Conservation (phyloP, 2,797 vertebrate species). For the Merluccius polli region DNA sequence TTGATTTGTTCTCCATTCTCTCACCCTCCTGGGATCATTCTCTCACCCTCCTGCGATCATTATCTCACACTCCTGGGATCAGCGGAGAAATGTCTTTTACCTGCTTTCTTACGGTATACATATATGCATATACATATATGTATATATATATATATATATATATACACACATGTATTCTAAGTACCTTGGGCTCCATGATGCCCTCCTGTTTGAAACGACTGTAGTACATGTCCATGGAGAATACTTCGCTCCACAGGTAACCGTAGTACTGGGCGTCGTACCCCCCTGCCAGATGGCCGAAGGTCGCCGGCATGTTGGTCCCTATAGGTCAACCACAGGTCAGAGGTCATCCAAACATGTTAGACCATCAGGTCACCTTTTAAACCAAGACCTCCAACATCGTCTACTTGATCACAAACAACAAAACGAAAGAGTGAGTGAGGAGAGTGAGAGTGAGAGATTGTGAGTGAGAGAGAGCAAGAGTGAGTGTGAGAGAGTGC, state of each 20-base stretch:
- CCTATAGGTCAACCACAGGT: slow-evolving; percentile 58
- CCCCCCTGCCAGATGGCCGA: slow-evolving; percentile 92
- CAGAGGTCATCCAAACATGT: slow-evolving; percentile 13
- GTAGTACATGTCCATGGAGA: slow-evolving; percentile 97
- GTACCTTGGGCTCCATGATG: slow-evolving; percentile 88
- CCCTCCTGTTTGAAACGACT: slow-evolving; percentile 93
- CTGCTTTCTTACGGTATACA: no score
- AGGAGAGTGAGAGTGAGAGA: not conserved
- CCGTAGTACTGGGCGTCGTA: slow-evolving; percentile 97
- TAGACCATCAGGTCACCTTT: not conserved
- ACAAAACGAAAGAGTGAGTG: not conserved
- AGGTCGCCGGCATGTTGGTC: slow-evolving; percentile 96
- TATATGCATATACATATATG: no score
- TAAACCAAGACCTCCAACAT: no score
- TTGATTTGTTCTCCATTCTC: no score
- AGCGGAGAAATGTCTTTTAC: no score
- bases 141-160: no score
- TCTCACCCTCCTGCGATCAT: no score
- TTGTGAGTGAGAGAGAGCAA: not conserved
- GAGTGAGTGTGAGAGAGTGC: not conserved
- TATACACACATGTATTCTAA: no score
- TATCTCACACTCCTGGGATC: no score
- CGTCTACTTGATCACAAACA: no score
- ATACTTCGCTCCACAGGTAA: slow-evolving; percentile 97
- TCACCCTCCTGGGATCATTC: no score